Evolutionary conservation across 2,113 vertebrate genomes (phyloP), one percentile per base, ranked within the genome.

Genomic region (Psilopogon haemacephalus): DNA sequence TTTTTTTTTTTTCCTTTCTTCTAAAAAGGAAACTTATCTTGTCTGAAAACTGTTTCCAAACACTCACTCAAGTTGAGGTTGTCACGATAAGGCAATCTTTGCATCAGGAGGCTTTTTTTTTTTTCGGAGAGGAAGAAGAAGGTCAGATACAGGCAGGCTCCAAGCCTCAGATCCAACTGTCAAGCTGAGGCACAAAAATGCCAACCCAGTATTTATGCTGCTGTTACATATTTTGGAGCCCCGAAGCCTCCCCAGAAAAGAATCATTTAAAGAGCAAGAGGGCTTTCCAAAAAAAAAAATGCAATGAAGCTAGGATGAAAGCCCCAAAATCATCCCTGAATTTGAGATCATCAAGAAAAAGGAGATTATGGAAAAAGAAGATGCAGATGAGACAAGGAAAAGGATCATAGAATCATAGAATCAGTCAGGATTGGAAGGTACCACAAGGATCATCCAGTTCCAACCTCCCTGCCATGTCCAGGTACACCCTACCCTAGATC

Each of bases 51-150:
- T 0, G 2, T 78, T 91, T 89, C 89, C 73, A 91, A 94, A 91
- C 59, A 62, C 86, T 82, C 30, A 58, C 75, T 72, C 26, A 14
- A 94, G 74, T 89, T 82, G 82, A 71, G 62, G 81, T 68, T 96
- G 94, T 86, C 70, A 56, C 67, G 94, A 96, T 95, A 96, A 97
- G 86, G 37, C 93, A 96, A 95, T 94, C 95, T 94, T 83, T 78
- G 78, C 72, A 96, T 96, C 95, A 93, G 87, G 54, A 93, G 82
- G 54, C 91, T 91, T 95, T 95, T 91, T 83, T 79, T 89, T 91
- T 95, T 95, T 91, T 83, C 82, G 88, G 93, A 92, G 84, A 94
- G 95, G 95, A 96, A 94, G 94, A 94, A 93, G 75, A 0, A 91
- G 52, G 72, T 93, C 52, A 94, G 89, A 93, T 86, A 89, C 32